Base-by-base conservation (phyloP, 2,888 invertebrate genomes). In the Drosophila hamatofila region DNA sequence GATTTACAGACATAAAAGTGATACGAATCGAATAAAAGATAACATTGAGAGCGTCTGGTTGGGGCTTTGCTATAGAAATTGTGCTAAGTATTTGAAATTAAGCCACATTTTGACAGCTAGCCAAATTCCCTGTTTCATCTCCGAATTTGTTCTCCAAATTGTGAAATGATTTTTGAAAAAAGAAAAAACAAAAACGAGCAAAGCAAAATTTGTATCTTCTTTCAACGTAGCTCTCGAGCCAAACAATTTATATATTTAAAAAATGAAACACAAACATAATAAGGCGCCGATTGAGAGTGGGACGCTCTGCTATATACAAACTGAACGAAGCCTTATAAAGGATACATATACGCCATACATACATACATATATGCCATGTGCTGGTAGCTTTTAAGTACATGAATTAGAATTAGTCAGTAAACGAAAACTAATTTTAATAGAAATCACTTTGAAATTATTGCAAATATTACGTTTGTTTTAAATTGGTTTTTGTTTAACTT, bases 401-500 rank as follows among this genome's bases (percentile, higher is more conserved):
- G 44, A 35, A 16, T 54, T 62, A 72, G 58, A 70, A 51, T 79
- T 69, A 78, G 23, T 44, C 44, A 37, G 67, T 70, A 78, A 88
- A 85, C 81, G 69, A 83, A 70, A 76, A 80, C 78, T 84, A 83
- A 86, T 37, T 75, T 80, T 76, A 83, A 68, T 69, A 83, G 82
- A 86, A 89, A 89, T 86, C 86, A 86, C 86, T 87, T 89, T 87
- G 85, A 86, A 86, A 87, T 89, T 86, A 86, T 86, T 86, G 86
- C 86, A 86, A 85, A 78, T 85, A 75, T 84, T 84, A 79, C 55
- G 27, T 74, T 66, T 30, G 56, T 44, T 54, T 73, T 54, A 65
- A 55, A 62, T 61, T 70, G 56, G 37, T 39, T 66, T 72, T 73
- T 70, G 66, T 56, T 41, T 70, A 33, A 49, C 49, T 51, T 57